Conservation (phyloP, 2,797 vertebrate genomes). For the Cygnus olor region DNA sequence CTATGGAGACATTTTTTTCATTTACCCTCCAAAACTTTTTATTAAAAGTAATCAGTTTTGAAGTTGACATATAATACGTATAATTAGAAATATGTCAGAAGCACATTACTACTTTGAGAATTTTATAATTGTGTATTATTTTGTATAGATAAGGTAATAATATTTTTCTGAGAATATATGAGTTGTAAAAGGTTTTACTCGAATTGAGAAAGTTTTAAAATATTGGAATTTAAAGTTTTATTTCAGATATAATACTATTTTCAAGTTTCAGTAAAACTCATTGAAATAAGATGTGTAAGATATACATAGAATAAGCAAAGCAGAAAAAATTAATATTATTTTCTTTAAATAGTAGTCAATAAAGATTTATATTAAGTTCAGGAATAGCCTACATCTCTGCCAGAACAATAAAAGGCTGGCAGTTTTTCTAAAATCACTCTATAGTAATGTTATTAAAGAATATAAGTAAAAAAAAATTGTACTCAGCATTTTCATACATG, state of each 20-base stretch:
- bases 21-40: background rate
- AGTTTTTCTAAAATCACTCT: slow-evolving; percentile 1
- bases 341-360: background rate
- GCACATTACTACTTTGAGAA: background rate
- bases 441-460: background rate
- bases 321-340: background rate
- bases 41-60: background rate
- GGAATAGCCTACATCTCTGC: background rate
- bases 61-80: background rate
- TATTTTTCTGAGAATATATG: background rate
- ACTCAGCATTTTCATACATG: slow-evolving; percentile 33
- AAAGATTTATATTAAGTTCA: background rate
- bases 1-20: background rate
- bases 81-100: background rate
- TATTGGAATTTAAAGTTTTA: background rate
- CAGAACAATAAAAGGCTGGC: background rate
- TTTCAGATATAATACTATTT: background rate
- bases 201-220: background rate
- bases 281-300: background rate
- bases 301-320: background rate
- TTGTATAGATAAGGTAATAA: background rate
- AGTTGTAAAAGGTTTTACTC: background rate
- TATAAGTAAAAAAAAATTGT: background rate
- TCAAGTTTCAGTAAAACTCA: background rate
- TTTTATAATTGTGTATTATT: background rate